A percentile compares a stretch with the other conserved stretches of the same genome.
Conservation (phyloP, 2,888 invertebrate genomes). For the Mythimna impura region DNA sequence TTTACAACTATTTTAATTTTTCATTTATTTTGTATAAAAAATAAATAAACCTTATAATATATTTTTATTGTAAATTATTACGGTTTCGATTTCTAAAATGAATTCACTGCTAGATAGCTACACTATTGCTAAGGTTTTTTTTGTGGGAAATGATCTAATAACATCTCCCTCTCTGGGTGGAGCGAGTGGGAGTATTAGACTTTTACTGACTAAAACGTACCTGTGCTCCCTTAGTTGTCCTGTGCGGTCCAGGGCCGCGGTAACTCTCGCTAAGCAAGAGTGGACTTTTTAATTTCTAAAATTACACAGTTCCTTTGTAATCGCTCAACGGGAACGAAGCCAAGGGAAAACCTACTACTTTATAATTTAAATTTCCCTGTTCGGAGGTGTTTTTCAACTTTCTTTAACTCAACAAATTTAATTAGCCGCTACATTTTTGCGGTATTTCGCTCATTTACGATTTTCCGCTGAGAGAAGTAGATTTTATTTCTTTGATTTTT, state of each 20-base stretch:
- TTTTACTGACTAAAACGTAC: background rate
- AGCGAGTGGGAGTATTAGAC: background rate
- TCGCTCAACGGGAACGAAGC: background rate
- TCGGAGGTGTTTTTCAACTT: slow-evolving; percentile 28
- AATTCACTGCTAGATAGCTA: too few relatives aligned
- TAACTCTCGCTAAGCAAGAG: too few relatives aligned
- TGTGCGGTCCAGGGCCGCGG: too few relatives aligned
- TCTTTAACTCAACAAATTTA: slow-evolving; percentile 29
- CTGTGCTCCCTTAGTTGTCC: too few relatives aligned
- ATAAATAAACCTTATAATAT: too few relatives aligned
- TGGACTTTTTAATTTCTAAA: too few relatives aligned
- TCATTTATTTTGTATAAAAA: too few relatives aligned
- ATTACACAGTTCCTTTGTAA: too few relatives aligned
- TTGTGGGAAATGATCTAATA: background rate
- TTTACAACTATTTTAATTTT: too few relatives aligned
- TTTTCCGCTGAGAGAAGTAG: slow-evolving; percentile 1
- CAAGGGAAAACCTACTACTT: slow-evolving; percentile 1
- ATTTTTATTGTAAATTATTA: too few relatives aligned
- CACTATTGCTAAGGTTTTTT: background rate
- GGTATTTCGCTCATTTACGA: slow-evolving; percentile 13
- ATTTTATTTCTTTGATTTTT: slow-evolving; percentile 11
- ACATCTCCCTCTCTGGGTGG: background rate
- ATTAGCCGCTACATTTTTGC: slow-evolving; percentile 21
- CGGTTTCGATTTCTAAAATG: too few relatives aligned
- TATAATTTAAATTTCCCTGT: slow-evolving; percentile 28